phyloP scores from a whole-genome alignment of 2,888 invertebrate genomes.

The Hydropsyche betteni region DNA sequence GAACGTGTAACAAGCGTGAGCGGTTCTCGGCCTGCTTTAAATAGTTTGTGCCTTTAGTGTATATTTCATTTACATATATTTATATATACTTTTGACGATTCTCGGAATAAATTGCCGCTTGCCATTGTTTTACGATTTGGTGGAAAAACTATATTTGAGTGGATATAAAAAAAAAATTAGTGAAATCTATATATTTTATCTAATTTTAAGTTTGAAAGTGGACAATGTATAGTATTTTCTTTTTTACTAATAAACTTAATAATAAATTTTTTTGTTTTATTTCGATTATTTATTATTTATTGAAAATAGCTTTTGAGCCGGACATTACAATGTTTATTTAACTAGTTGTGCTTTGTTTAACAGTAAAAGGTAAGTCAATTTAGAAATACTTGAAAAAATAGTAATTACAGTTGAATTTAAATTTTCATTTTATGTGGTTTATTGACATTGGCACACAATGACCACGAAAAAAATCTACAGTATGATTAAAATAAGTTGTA shows the following conservation, averaged over 20 bases:
- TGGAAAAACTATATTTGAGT: slow-evolving; percentile 43
- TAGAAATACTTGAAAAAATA: no score
- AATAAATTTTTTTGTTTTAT: slow-evolving; percentile 47
- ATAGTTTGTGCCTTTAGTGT: slow-evolving; percentile 52
- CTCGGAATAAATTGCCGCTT: slow-evolving; percentile 49
- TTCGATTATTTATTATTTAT: slow-evolving; percentile 32
- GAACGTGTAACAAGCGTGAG: slow-evolving; percentile 48
- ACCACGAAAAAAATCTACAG: no score
- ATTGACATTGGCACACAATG: no score
- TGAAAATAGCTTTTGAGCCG: not conserved
- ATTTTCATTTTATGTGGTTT: no score
- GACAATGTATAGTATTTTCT: slow-evolving; percentile 53
- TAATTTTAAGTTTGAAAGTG: slow-evolving; percentile 53
- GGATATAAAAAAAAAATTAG: slow-evolving; percentile 48
- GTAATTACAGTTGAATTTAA: no score
- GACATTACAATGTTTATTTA: no score
- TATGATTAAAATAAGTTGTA: no score
- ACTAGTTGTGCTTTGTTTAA: no score
- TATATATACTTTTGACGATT: slow-evolving; percentile 48
- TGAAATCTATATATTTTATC: slow-evolving; percentile 52
- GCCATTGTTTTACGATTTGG: slow-evolving; percentile 51
- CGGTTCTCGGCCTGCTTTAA: slow-evolving; percentile 50
- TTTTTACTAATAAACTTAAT: slow-evolving; percentile 54
- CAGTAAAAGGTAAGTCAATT: no score
- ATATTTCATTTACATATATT: slow-evolving; percentile 47